Evolutionary conservation across 2,113 vertebrate genomes (phyloP), one percentile per base, ranked within the genome.

Genomic region (Eonycteris spelaea): DNA sequence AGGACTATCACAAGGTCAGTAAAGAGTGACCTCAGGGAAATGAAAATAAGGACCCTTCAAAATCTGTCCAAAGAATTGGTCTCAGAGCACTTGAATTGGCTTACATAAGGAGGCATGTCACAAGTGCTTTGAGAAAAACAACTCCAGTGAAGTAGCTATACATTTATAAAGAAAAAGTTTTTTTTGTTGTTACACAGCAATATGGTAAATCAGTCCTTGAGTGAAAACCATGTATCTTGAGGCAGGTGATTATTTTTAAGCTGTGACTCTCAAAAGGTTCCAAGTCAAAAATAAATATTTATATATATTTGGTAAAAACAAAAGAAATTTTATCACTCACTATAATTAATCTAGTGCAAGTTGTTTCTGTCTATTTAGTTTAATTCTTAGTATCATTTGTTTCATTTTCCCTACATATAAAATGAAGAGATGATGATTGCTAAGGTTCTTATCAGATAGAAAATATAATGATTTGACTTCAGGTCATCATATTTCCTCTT

Each of bases 11-110:
- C 7, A 67, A 45, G n/a, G 13, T 35, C 51, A 90, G 40, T 40
- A 43, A 71, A 80, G 16, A 70, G 11, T 63, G 33, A 84, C 38
- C 43, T 70, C 1, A 0, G 38, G 28, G 28, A 86, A 35, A 38
- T 68, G 40, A 96, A 55, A 83, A 33, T 43, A 26, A 93, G 78
- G 51, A 79, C 38, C 53, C 38, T 91, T 94, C 57, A 96, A 86
- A 71, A 21, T 75, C 35, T 94, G 65, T 88, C 67, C 59, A 43
- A 78, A 95, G 80, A 77, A 73, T 12, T 80, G 30, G 14, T 68
- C 48, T 77, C 12, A 88, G n/a, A 88, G 59, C 43, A 77, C n/a
- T 57, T 75, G 80, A 82, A 73, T 16, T 55, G 30, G 7, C 2
- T 0, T 19, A 79, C 35, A 45, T 26, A 73, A 82, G 51, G 24